These are phyloP conservation scores for Malaclemys terrapin DNA, from an alignment of 2,113 vertebrate genomes.

Conservation along the genomic window DNA sequence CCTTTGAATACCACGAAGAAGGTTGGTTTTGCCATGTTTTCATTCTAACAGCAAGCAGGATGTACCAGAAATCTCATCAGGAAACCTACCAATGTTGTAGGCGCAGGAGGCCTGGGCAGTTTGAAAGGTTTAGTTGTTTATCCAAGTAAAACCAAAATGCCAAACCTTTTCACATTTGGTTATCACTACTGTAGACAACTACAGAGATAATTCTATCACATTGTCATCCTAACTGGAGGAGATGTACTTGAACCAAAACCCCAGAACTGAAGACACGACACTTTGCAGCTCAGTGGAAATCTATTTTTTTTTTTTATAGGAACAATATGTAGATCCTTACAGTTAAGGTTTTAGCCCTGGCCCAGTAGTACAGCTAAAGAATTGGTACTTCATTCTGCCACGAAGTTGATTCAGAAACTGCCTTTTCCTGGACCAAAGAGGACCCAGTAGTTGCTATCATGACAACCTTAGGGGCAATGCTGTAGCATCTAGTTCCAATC, in stretches of 20 bases:
- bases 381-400: neutral
- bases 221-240: neutral
- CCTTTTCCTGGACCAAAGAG: accelerated
- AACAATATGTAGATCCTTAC: neutral
- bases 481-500: neutral
- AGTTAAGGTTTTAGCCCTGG: neutral
- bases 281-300: neutral
- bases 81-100: neutral
- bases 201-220: accelerated
- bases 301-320: neutral
- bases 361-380: neutral
- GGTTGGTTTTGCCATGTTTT: neutral
- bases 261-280: neutral
- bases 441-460: neutral
- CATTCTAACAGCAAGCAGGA: too few relatives aligned
- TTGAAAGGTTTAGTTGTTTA: neutral
- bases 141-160: neutral
- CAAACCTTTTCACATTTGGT: neutral
- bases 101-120: accelerated
- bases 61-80: neutral
- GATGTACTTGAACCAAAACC: neutral
- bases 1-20: neutral
- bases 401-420: neutral
- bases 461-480: neutral
- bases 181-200: neutral